Evolutionary conservation across 2,888 invertebrate genomes (phyloP).

Genomic region (Ectemnius cavifrons): DNA sequence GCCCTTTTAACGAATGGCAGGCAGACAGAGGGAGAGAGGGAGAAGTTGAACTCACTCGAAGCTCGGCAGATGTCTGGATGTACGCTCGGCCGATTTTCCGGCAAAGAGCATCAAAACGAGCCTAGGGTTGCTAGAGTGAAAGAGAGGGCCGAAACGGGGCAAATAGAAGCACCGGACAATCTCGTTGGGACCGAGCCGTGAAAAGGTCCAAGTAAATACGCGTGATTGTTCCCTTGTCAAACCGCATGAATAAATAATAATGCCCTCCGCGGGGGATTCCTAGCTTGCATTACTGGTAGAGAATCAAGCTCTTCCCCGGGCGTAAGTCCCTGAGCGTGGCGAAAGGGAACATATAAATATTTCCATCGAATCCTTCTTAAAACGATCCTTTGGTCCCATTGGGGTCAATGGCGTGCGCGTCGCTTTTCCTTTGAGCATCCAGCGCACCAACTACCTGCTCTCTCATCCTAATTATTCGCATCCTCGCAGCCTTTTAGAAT

Average conservation of each 20-base stretch:
- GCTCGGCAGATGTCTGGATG: constrained; percentile 65
- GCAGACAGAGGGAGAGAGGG: neutral
- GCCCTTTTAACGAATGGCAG: neutral
- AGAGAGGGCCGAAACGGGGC: constrained; percentile 48
- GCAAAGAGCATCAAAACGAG: constrained; percentile 54
- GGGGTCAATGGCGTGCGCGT: constrained; percentile 27
- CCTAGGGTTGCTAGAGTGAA: no score
- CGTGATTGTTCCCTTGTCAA: constrained; percentile 74
- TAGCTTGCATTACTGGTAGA: constrained; percentile 19
- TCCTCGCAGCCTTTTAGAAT: neutral
- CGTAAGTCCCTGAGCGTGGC: constrained; percentile 18
- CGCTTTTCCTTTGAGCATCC: constrained; percentile 29
- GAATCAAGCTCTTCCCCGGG: neutral
- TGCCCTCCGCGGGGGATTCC: constrained; percentile 45
- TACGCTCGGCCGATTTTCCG: constrained; percentile 60
- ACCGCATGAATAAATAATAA: constrained; percentile 75
- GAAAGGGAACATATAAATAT: constrained; percentile 73
- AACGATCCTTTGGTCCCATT: constrained; percentile 61
- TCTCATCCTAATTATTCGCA: constrained; percentile 8
- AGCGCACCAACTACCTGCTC: constrained; percentile 26
- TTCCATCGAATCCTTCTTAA: constrained; percentile 71
- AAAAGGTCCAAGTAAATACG: constrained; percentile 64
- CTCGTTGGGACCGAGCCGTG: constrained; percentile 56
- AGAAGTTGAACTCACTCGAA: neutral
- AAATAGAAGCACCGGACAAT: constrained; percentile 65